Conservation (phyloP, 2,888 invertebrate species). For the Melangyna quadrimaculata region DNA sequence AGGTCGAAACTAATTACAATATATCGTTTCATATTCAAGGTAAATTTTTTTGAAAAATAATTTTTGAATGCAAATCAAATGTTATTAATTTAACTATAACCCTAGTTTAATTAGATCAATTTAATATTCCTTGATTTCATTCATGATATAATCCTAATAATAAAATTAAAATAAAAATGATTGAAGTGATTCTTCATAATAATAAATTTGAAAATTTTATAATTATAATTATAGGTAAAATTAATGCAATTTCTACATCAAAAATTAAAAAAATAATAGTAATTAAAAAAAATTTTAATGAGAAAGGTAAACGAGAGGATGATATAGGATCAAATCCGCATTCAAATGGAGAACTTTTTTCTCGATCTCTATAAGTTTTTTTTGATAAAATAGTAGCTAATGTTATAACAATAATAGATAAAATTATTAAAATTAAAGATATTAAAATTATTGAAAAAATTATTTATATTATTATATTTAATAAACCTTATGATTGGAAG, state of each 20-base stretch:
- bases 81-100: not conserved
- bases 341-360: constrained; percentile 86
- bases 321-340: constrained; percentile 84
- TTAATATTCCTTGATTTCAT: constrained; percentile 85
- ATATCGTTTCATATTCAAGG: constrained; percentile 81
- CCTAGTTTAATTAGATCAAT: constrained; percentile 78
- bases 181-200: constrained; percentile 74
- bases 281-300: constrained; percentile 85
- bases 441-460: constrained; percentile 81
- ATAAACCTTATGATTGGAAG: constrained; percentile 87
- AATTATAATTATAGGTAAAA: constrained; percentile 83
- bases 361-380: constrained; percentile 84
- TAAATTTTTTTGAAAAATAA: constrained; percentile 79
- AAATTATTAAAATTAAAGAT: constrained; percentile 79
- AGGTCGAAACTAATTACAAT: constrained; percentile 83
- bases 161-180: constrained; percentile 82
- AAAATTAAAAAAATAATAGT: constrained; percentile 87
- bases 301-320: constrained; percentile 83
- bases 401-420: constrained; percentile 82
- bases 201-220: constrained; percentile 77
- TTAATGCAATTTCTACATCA: constrained; percentile 83
- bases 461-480: constrained; percentile 83
- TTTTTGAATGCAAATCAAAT: constrained; percentile 73
- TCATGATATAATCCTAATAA: constrained; percentile 77
- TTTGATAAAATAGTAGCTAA: constrained; percentile 82